These are phyloP conservation scores for Catharus minimus DNA, from an alignment of 2,113 vertebrate species.

Conservation along the genomic window DNA sequence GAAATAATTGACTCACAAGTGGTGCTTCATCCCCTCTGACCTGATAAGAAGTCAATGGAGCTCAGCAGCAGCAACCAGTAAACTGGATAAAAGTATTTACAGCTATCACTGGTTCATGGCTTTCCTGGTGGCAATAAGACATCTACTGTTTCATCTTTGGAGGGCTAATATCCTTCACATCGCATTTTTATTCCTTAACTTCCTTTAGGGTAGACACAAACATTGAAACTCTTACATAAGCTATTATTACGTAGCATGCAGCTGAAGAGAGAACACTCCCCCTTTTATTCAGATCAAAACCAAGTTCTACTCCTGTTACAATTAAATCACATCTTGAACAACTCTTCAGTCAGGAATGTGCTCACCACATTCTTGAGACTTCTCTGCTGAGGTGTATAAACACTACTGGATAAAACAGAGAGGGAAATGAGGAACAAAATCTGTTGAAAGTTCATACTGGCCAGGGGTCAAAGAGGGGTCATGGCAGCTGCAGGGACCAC, in stretches of 20 bases:
- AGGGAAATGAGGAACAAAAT: not conserved
- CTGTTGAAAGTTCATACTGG: accelerated
- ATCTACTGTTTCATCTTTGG: not conserved
- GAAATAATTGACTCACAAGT: not conserved
- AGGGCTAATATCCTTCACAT: not conserved
- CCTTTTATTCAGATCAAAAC: not conserved
- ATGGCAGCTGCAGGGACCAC: not conserved
- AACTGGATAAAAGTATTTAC: not conserved
- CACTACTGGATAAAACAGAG: accelerated
- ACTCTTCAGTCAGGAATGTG: not conserved
- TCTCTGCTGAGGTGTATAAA: not conserved
- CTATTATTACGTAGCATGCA: not conserved
- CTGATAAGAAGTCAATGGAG: not conserved
- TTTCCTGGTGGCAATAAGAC: not conserved
- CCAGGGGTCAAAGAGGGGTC: not conserved
- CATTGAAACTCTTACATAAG: not conserved
- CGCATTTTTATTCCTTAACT: not conserved
- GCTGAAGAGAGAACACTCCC: not conserved
- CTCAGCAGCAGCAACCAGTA: not conserved
- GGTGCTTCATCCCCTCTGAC: not conserved
- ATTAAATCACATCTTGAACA: not conserved
- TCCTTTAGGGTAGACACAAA: not conserved
- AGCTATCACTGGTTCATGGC: not conserved
- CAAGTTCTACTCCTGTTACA: not conserved
- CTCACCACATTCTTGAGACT: not conserved